Percentiles rank a stretch among this genome's conserved stretches.
These are phyloP conservation scores for Chaetura pelagica DNA, from an alignment of 2,113 vertebrate species.

Conservation along the genomic window DNA sequence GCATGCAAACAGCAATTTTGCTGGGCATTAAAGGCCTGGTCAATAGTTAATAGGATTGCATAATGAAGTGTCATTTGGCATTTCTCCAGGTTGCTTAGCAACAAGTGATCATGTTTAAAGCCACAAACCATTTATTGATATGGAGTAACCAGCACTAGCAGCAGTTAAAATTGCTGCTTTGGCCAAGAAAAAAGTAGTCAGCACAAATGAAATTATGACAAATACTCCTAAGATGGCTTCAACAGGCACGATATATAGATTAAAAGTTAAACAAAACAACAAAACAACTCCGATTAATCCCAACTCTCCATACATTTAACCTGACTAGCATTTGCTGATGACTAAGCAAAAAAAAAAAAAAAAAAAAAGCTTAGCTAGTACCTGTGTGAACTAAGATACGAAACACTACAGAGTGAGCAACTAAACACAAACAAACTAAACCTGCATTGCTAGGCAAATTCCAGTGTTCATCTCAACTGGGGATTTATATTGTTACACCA, in stretches of 20 bases:
- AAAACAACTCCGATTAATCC: not conserved
- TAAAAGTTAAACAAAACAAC: not conserved
- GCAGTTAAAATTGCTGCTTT: not conserved
- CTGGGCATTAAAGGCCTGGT: conserved; percentile 1
- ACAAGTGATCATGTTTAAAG: conserved; percentile 14
- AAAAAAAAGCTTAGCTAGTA: not conserved
- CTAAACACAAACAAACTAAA: not conserved
- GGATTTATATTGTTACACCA: not conserved
- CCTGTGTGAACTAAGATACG: not conserved
- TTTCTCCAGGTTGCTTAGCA: conserved; percentile 39
- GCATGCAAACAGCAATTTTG: not conserved
- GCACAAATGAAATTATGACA: not conserved
- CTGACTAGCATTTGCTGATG: not conserved
- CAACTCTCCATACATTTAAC: not conserved
- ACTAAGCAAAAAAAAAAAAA: not conserved
- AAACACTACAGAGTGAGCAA: not conserved
- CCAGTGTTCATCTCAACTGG: not conserved
- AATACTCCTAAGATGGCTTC: not conserved
- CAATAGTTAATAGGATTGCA: conserved; percentile 24
- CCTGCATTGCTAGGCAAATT: not conserved
- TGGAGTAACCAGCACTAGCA: not conserved
- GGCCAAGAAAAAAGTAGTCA: not conserved
- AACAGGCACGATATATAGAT: fast-evolving
- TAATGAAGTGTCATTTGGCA: conserved; percentile 28
- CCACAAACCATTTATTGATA: not conserved